Percentiles rank a stretch among this genome's conserved stretches.
Conservation (phyloP, 2,113 vertebrate genomes). For the Thalassoma bifasciatum region DNA sequence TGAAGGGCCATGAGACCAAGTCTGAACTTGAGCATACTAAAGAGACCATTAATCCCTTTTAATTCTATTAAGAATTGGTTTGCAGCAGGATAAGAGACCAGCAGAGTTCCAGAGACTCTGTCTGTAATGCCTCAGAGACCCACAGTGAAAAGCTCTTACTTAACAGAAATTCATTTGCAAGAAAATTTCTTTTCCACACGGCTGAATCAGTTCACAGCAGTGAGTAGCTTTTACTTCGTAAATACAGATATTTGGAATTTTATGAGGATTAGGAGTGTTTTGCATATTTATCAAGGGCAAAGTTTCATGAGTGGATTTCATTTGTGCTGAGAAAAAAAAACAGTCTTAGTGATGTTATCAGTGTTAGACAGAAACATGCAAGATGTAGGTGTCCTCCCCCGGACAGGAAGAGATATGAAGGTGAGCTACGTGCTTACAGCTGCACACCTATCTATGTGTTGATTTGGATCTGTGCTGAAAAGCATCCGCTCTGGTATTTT, state of each 20-base stretch:
- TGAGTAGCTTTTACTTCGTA: conserved; percentile 43
- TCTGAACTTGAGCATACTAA: conserved; percentile 67
- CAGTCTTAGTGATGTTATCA: conserved; percentile 42
- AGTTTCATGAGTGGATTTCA: conserved; percentile 26
- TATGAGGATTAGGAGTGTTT: conserved; percentile 2
- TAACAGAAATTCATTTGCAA: conserved; percentile 41
- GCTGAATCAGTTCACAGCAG: conserved; percentile 39
- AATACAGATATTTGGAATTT: conserved; percentile 23
- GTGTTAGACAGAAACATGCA: conserved; percentile 13
- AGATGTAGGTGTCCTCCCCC: conserved; percentile 33
- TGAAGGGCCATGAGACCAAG: conserved; percentile 36
- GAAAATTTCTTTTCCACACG: conserved; percentile 31
- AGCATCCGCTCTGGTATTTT: conserved; percentile 44
- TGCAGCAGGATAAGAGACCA: conserved; percentile 63
- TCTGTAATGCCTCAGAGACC: conserved; percentile 49
- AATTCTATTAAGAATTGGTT: conserved; percentile 75
- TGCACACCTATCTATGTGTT: conserved; percentile 36
- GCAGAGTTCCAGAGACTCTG: conserved; percentile 54
- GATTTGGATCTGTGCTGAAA: conserved; percentile 40
- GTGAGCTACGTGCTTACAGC: conserved; percentile 62
- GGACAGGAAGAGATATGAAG: conserved; percentile 42
- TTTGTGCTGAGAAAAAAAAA: conserved; percentile 5
- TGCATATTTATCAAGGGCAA: conserved; percentile 9
- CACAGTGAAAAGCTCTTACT: conserved; percentile 46
- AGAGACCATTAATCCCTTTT: conserved; percentile 75